Conservation (phyloP, 2,888 invertebrate genomes). For the Germaria angustata region DNA sequence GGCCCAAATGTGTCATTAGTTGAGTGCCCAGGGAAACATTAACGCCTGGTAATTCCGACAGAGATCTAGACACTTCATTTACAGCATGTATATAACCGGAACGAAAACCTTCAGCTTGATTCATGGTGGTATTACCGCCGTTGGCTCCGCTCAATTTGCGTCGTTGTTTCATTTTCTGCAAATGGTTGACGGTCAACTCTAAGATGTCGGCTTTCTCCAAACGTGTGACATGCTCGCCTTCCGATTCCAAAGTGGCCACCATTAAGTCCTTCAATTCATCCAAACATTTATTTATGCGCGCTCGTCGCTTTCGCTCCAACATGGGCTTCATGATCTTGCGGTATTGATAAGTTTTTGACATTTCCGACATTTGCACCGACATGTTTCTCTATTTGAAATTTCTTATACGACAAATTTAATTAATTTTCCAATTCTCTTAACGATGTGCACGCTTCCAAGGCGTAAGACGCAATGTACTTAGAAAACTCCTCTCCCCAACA, state of each 20-base stretch:
- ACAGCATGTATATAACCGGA: conserved; percentile 94
- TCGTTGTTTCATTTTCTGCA: conserved; percentile 89
- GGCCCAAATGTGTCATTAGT: conserved; percentile 93
- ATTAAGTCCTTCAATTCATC: conserved; percentile 94
- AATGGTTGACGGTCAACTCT: conserved; percentile 91
- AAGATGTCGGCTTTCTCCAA: conserved; percentile 94
- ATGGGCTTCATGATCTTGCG: conserved; percentile 97
- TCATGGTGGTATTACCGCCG: conserved; percentile 81
- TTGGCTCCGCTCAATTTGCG: conserved; percentile 73
- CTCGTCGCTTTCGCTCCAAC: conserved; percentile 93
- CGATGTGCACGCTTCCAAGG: conserved; percentile 57
- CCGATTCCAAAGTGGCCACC: conserved; percentile 85
- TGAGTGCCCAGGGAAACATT: conserved; percentile 92
- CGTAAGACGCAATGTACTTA: conserved; percentile 56
- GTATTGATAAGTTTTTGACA: conserved; percentile 95
- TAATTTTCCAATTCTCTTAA: not conserved
- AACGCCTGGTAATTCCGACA: conserved; percentile 91
- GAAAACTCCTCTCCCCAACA: conserved; percentile 33
- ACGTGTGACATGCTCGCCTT: conserved; percentile 94
- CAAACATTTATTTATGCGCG: conserved; percentile 93
- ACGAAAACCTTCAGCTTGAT: conserved; percentile 90
- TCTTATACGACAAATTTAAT: conserved; percentile 14
- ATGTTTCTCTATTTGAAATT: conserved; percentile 67
- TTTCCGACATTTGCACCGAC: conserved; percentile 78
- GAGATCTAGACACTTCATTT: conserved; percentile 91